Percentiles rank a stretch among this genome's conserved stretches.
Conservation (phyloP, 2,797 vertebrate species). For the Luscinia luscinia region DNA sequence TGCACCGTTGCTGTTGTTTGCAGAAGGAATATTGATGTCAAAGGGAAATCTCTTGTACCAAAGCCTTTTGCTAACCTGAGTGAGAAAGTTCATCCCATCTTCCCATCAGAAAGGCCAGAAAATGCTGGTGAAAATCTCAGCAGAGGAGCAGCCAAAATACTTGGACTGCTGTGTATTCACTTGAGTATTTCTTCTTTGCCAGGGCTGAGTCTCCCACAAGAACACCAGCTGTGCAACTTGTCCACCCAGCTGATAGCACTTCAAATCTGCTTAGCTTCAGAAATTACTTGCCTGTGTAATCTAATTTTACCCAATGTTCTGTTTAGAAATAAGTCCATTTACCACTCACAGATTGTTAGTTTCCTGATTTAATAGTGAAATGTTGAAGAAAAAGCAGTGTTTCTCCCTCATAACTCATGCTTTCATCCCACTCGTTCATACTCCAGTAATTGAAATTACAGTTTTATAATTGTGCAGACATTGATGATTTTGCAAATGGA, state of each 20-base stretch:
- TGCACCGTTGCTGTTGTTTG: neutral
- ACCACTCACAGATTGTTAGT: constrained; percentile 66
- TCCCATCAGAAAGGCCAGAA: neutral
- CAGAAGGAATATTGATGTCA: neutral
- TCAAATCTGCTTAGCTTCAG: constrained; percentile 70
- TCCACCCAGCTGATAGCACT: constrained; percentile 70
- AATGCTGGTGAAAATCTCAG: neutral
- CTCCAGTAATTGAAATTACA: constrained; percentile 64
- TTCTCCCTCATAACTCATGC: constrained; percentile 67
- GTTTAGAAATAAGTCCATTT: constrained; percentile 71
- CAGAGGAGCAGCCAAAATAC: neutral
- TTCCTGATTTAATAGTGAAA: constrained; percentile 66
- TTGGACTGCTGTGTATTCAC: neutral
- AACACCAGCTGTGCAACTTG: constrained; percentile 53
- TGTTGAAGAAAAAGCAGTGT: constrained; percentile 61
- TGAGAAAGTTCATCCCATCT: neutral
- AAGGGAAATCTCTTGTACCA: neutral
- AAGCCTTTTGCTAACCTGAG: neutral
- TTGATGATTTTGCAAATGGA: constrained; percentile 68
- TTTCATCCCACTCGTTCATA: constrained; percentile 69
- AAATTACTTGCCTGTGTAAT: constrained; percentile 70
- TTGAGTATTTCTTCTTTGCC: neutral
- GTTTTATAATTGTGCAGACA: constrained; percentile 65
- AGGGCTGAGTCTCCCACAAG: constrained; percentile 7
- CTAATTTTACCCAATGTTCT: constrained; percentile 69